Evolutionary conservation across 2,113 vertebrate genomes (phyloP).

Genomic region (Seriola dumerili): DNA sequence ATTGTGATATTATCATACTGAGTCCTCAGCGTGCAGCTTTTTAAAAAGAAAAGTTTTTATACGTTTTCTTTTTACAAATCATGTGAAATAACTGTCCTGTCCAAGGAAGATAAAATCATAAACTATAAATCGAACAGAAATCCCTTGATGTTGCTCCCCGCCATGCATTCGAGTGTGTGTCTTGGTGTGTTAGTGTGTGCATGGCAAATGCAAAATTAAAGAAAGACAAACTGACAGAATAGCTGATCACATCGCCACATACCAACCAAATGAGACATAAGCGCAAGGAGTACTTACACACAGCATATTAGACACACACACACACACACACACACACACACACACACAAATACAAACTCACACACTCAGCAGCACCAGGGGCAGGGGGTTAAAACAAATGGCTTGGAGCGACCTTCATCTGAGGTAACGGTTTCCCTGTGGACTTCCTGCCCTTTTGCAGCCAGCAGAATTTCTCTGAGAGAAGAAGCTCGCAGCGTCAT

Average conservation of each 20-base stretch:
- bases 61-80: constrained; percentile 29
- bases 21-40: constrained; percentile 7
- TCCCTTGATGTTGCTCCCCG: constrained; percentile 23
- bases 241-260: constrained; percentile 20
- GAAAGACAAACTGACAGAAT: not conserved
- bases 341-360: constrained; percentile 22
- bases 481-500: constrained; percentile 61
- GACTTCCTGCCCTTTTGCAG: constrained; percentile 77
- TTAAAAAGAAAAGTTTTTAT: constrained; percentile 7
- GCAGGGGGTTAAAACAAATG: constrained; percentile 65
- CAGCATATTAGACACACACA: constrained; percentile 1
- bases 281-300: constrained; percentile 3
- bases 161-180: constrained; percentile 1
- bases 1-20: not conserved
- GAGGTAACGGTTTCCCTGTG: constrained; percentile 65
- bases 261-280: constrained; percentile 17
- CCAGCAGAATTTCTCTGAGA: constrained; percentile 57
- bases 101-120: constrained; percentile 5
- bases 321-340: constrained; percentile 10
- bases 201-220: not conserved
- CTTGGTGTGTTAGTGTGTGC: not conserved
- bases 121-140: constrained; percentile 13
- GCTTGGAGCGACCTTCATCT: constrained; percentile 62
- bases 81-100: constrained; percentile 17
- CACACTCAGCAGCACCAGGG: constrained; percentile 33